These are phyloP conservation scores for Nyleta sp. DNA, from an alignment of 2,888 invertebrate genomes.

Conservation along the genomic window DNA sequence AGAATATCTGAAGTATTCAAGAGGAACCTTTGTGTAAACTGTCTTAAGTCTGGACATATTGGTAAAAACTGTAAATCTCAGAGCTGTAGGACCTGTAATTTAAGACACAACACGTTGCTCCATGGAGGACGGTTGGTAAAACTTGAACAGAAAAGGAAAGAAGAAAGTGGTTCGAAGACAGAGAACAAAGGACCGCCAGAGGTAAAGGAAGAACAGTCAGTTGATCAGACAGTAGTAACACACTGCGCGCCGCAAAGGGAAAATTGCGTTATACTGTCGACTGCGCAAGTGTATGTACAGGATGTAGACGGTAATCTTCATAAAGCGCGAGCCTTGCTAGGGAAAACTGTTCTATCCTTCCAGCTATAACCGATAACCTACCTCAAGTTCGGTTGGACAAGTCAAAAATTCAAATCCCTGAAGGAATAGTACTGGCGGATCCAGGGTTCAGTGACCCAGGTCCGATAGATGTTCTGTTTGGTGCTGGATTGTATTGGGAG, in stretches of 20 bases:
- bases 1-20: background rate
- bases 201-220: background rate
- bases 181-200: too few relatives aligned
- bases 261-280: constrained; percentile 11
- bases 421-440: constrained; percentile 6
- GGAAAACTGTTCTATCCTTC: constrained; percentile 6
- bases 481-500: constrained; percentile 20
- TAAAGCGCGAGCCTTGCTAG: background rate
- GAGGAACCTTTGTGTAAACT: constrained; percentile 5
- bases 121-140: background rate
- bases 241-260: background rate
- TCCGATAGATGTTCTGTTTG: constrained; percentile 21
- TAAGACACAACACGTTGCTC: constrained; percentile 17
- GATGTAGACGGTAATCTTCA: constrained; percentile 9
- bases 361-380: constrained; percentile 8
- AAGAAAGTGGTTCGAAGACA: background rate
- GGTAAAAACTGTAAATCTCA: background rate
- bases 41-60: background rate
- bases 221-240: background rate
- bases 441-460: constrained; percentile 5
- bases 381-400: constrained; percentile 11
- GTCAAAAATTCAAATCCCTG: constrained; percentile 2
- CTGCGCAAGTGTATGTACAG: constrained; percentile 14
- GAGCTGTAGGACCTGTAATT: constrained; percentile 6
- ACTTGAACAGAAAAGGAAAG: background rate